phyloP scores from a whole-genome alignment of 2,113 vertebrate genomes.

The Dascyllus trimaculatus region DNA sequence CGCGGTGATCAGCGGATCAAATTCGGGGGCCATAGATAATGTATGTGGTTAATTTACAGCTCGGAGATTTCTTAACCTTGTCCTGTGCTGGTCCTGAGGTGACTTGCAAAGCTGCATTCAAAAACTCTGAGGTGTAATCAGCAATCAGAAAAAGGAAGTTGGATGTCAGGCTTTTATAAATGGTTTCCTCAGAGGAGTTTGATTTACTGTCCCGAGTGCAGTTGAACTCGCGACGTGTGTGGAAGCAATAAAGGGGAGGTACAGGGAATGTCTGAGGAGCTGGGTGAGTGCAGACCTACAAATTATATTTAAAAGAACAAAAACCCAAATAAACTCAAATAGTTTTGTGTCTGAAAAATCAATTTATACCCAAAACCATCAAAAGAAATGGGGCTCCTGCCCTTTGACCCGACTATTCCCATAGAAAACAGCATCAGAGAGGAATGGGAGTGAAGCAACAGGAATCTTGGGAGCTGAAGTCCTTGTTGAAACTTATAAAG shows the following conservation, averaged over 20 bases:
- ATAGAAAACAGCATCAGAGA: not conserved
- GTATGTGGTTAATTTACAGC: constrained; percentile 78
- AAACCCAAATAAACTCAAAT: constrained; percentile 26
- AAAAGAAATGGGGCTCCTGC: not conserved
- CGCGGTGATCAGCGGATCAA: constrained; percentile 63
- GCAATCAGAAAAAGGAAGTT: constrained; percentile 78
- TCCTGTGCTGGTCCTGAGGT: constrained; percentile 56
- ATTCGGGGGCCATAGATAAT: constrained; percentile 65
- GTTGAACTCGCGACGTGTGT: constrained; percentile 49
- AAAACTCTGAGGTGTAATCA: constrained; percentile 79
- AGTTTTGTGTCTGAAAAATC: not conserved
- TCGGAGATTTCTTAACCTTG: constrained; percentile 65
- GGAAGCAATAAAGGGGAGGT: constrained; percentile 16
- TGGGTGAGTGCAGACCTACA: constrained; percentile 40
- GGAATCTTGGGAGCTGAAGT: constrained; percentile 14
- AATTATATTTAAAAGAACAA: constrained; percentile 55
- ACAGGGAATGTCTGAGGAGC: constrained; percentile 18
- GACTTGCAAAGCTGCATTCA: constrained; percentile 56
- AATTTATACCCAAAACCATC: constrained; percentile 28
- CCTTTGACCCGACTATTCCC: constrained; percentile 24
- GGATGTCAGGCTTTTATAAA: constrained; percentile 72
- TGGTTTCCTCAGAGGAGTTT: constrained; percentile 66
- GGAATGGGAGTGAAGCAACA: not conserved
- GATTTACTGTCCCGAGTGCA: constrained; percentile 69
- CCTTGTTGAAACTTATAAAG: constrained; percentile 35